Conservation (phyloP, 2,113 vertebrate genomes). For the Ariopsis seemanni region DNA sequence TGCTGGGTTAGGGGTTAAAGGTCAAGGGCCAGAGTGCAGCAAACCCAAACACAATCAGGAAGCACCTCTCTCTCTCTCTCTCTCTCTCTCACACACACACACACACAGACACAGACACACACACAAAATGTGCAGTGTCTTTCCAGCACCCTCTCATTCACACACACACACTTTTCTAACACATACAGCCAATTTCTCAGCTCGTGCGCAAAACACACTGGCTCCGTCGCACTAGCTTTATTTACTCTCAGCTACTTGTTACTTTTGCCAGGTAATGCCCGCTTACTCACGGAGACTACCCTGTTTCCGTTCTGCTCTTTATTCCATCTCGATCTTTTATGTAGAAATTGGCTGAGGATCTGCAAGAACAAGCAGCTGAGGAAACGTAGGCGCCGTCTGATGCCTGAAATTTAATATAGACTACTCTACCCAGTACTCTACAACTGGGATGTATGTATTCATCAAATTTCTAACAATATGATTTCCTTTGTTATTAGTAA, state of each 20-base stretch:
- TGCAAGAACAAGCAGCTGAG: background rate
- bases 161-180: constrained; percentile 12
- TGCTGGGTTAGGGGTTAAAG: constrained; percentile 3
- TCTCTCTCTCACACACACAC: background rate
- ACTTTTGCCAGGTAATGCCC: constrained; percentile 55
- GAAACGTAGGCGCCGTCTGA: constrained; percentile 20
- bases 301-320: constrained; percentile 46
- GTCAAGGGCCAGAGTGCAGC: constrained; percentile 17
- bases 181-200: constrained; percentile 7
- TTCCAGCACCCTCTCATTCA: background rate
- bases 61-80: constrained; percentile 7
- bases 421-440: background rate
- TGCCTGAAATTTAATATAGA: background rate
- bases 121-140: constrained; percentile 1
- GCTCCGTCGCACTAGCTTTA: constrained; percentile 11
- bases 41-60: constrained; percentile 25
- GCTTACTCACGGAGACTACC: constrained; percentile 32
- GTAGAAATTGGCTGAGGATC: background rate
- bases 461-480: background rate
- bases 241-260: constrained; percentile 51
- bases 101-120: background rate
- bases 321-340: background rate
- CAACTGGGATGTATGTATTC: background rate
- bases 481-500: background rate
- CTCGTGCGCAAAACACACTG: constrained; percentile 17